These are phyloP conservation scores for Spodoptera exigua DNA, from an alignment of 2,888 invertebrate genomes.

Conservation along the genomic window DNA sequence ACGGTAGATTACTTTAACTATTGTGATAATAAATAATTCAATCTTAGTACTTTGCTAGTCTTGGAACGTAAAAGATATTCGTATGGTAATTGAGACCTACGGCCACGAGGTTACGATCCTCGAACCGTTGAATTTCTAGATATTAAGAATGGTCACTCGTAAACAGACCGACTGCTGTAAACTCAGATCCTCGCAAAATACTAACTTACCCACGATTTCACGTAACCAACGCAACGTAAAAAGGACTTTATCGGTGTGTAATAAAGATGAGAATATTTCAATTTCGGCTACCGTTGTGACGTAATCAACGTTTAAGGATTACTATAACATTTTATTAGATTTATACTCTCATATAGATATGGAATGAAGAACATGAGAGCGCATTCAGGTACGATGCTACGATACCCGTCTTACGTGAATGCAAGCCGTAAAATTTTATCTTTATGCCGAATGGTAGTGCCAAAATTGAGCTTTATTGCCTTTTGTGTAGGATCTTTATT, in stretches of 20 bases:
- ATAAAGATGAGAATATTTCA: slow-evolving; percentile 20
- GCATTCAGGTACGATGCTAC: slow-evolving; percentile 34
- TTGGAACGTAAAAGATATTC: too few species aligned
- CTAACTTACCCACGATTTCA: slow-evolving; percentile 8
- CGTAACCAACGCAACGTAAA: too few species aligned
- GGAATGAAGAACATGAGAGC: slow-evolving; percentile 18
- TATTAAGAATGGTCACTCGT: too few species aligned
- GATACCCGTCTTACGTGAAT: slow-evolving; percentile 25
- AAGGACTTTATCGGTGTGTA: slow-evolving; percentile 1
- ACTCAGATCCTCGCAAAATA: slow-evolving; percentile 3
- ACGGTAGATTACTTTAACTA: too few species aligned
- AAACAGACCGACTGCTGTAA: too few species aligned
- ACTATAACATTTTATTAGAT: slow-evolving; percentile 34
- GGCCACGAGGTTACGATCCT: too few species aligned
- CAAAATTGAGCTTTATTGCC: slow-evolving; percentile 28
- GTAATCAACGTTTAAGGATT: slow-evolving; percentile 29
- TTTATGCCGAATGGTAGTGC: slow-evolving; percentile 12
- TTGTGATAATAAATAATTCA: too few species aligned
- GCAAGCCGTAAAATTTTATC: slow-evolving; percentile 45
- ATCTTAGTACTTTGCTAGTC: too few species aligned
- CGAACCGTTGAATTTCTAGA: too few species aligned
- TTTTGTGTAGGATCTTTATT: slow-evolving; percentile 14
- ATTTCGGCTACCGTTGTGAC: slow-evolving; percentile 23
- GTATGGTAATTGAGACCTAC: too few species aligned
- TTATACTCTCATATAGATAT: slow-evolving; percentile 36